Conservation (phyloP, 2,888 invertebrate genomes). For the Zygogramma bicolorata region DNA sequence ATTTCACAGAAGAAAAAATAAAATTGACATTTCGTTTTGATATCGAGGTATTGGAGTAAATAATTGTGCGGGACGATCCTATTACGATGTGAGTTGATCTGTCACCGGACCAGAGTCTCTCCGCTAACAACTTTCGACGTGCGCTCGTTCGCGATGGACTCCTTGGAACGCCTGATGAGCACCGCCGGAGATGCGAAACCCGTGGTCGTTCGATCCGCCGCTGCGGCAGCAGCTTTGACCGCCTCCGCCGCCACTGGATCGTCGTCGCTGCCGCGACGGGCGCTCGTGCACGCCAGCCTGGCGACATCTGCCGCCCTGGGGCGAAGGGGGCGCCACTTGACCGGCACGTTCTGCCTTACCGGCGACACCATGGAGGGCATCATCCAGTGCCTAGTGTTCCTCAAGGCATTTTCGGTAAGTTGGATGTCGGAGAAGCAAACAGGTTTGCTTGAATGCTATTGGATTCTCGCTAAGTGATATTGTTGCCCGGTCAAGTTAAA, state of each 20-base stretch:
- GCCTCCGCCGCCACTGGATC: conserved; percentile 23
- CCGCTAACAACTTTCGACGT: no score
- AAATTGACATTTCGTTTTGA: no score
- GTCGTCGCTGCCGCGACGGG: conserved; percentile 69
- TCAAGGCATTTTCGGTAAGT: conserved; percentile 93
- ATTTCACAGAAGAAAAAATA: no score
- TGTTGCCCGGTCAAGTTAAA: no score
- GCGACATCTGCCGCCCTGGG: conserved; percentile 79
- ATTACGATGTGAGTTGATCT: no score
- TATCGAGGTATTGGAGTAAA: no score
- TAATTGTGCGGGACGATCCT: no score
- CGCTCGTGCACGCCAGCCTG: conserved; percentile 82
- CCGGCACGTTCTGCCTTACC: conserved; percentile 89
- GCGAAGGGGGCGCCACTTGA: conserved; percentile 84
- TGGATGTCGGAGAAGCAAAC: neutral
- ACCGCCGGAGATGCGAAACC: conserved; percentile 70
- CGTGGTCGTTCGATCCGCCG: conserved; percentile 23
- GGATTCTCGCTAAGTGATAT: no score
- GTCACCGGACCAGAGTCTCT: no score
- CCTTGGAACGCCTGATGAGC: conserved; percentile 83
- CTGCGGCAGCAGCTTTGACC: conserved; percentile 11
- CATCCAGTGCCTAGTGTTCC: conserved; percentile 91
- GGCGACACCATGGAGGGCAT: conserved; percentile 95
- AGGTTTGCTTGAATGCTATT: no score
- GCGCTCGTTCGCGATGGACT: conserved; percentile 77